Percentiles rank a stretch among this genome's conserved stretches.
phyloP scores from a whole-genome alignment of 2,113 vertebrate genomes.

The Aix galericulata region DNA sequence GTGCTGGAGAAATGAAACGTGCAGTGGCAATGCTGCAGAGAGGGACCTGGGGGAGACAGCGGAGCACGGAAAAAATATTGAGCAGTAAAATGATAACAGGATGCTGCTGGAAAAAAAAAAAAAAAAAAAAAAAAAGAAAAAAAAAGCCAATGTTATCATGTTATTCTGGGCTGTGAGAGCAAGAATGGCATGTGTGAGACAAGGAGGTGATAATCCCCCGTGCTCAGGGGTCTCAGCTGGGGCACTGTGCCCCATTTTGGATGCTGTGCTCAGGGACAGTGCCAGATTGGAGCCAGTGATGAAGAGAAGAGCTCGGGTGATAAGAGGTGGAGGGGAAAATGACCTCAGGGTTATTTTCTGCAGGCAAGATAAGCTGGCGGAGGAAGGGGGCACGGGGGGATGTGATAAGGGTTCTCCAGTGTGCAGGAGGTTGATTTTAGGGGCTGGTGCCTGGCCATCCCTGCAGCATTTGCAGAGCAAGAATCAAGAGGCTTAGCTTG shows the following conservation, averaged over 20 bases:
- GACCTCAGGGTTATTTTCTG: background rate
- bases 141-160: background rate
- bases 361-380: background rate
- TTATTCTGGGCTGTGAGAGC: constrained; percentile 10
- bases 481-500: constrained; percentile 10
- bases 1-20: background rate
- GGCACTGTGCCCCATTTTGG: background rate
- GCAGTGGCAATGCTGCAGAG: constrained; percentile 35
- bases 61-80: background rate
- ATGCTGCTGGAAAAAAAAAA: background rate
- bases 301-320: background rate
- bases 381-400: background rate
- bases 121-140: background rate
- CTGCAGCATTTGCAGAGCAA: background rate
- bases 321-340: background rate
- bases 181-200: background rate
- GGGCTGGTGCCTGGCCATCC: background rate
- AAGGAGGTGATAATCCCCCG: background rate
- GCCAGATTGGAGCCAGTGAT: background rate
- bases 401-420: constrained; percentile 3
- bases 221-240: background rate
- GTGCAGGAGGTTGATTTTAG: background rate
- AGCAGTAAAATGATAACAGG: background rate
- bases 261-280: background rate
- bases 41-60: constrained; percentile 54